These are phyloP conservation scores for Lerista edwardsae DNA, from an alignment of 2,797 vertebrate species.

Conservation along the genomic window DNA sequence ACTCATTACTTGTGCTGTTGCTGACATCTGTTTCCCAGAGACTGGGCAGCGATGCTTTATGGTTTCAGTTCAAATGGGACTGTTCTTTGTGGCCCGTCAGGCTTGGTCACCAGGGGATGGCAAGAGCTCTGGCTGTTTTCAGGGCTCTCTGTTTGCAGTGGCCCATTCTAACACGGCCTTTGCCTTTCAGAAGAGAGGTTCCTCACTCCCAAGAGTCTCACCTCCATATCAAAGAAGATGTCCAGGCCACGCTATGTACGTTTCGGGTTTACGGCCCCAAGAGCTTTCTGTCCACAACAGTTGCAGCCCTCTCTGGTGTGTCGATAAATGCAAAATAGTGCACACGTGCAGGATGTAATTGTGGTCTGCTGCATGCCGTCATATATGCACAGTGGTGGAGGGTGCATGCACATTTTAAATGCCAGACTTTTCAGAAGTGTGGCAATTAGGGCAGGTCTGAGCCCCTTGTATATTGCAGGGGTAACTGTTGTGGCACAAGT, in stretches of 20 bases:
- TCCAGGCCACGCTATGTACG: no score
- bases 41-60: no score
- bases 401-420: neutral
- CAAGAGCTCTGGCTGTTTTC: neutral
- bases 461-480: neutral
- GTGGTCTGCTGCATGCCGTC: neutral
- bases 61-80: neutral
- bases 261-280: neutral
- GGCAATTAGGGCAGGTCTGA: neutral
- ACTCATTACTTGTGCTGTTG: neutral
- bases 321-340: neutral
- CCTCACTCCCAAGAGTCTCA: neutral
- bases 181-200: neutral
- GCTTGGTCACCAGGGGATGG: neutral
- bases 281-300: neutral
- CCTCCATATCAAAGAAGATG: neutral
- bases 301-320: neutral
- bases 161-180: neutral
- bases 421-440: neutral
- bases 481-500: neutral
- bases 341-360: neutral
- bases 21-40: neutral
- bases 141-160: neutral
- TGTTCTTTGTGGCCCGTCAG: neutral
- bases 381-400: neutral